A percentile compares a stretch with the other conserved stretches of the same genome.
These are phyloP conservation scores for Solenodon paradoxus DNA, from an alignment of 2,113 vertebrate species.

Conservation along the genomic window DNA sequence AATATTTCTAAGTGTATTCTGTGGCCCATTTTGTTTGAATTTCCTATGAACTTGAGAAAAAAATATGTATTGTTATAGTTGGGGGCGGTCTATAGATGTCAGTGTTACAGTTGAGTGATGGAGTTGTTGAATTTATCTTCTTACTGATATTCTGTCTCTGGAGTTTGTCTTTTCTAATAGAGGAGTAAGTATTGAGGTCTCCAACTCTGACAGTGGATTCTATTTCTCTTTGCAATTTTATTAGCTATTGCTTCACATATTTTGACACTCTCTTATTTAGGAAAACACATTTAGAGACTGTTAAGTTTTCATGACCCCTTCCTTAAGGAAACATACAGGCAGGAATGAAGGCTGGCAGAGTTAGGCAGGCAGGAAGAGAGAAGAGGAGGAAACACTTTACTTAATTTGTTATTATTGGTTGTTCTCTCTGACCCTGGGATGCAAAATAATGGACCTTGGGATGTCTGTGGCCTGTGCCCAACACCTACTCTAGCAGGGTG, in stretches of 20 bases:
- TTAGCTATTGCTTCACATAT: not conserved
- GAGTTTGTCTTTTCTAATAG: not conserved
- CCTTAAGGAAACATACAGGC: too few species aligned
- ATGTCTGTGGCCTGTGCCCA: too few species aligned
- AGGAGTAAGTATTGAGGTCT: not conserved
- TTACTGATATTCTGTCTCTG: not conserved
- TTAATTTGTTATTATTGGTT: too few species aligned
- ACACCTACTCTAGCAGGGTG: too few species aligned
- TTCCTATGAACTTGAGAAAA: not conserved
- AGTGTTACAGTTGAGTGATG: not conserved
- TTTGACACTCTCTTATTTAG: not conserved
- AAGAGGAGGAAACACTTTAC: too few species aligned
- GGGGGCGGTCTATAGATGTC: too few species aligned
- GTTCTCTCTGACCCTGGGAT: too few species aligned
- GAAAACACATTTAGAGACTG: not conserved
- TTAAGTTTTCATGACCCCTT: not conserved
- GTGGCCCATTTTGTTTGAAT: not conserved
- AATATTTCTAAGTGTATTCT: not conserved
- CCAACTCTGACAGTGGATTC: not conserved
- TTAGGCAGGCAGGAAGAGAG: too few species aligned
- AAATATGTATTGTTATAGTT: too few species aligned
- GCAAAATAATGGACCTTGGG: too few species aligned
- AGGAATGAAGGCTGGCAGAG: too few species aligned
- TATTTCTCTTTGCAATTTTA: not conserved
- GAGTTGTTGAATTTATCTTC: not conserved